Base-by-base conservation (phyloP, 1,140 invertebrate genomes). In the Zaprionus ornatus region DNA sequence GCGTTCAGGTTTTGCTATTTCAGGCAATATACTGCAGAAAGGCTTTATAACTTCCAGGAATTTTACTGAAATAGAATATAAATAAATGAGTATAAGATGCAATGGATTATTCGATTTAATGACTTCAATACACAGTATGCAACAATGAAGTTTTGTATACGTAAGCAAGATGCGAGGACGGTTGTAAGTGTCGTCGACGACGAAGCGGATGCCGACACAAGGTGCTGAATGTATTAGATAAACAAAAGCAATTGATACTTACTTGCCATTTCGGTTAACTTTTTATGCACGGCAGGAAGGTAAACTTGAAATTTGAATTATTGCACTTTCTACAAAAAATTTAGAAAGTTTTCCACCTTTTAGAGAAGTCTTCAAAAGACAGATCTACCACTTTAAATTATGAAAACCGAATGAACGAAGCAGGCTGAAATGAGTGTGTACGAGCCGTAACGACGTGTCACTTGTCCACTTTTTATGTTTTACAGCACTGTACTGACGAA, bases 11-110 rank as follows among this genome's bases (percentile, higher is more conserved):
- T 99, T 99, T 82, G 98, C 98, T 93, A 99, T 99, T 96, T 99
- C 99, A 73, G 99, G 99, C 92, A 99, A 94, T 94, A 99, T 99
- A 94, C 98, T 99, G 95, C 99, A 99, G 94, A 99, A 99, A 40
- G 99, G 99, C 93, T 99, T 99, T 88, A 99, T 99, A 91, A 99
- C 98, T 95, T 99, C 99, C 80, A 99, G 95, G 95, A 99, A 99
- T 96, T 99, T 99, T 90, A 99, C 98, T 99, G 96, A 87, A 98
- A 98, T 65, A 82, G 73, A 82, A 75, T 60, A 42, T 50, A 81
- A 76, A 72, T 27, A 37, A 77, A 72, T 52, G 1, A 21, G n/a
- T 10, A 62, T 45, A 17, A 35, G 21, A 42, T 75, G 42, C 45
- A 68, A 40, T 40, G 45, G 17, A 42, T 17, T 45, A 32, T 60